Base-by-base conservation (phyloP, 2,888 invertebrate species). In the Nomada fucata region DNA sequence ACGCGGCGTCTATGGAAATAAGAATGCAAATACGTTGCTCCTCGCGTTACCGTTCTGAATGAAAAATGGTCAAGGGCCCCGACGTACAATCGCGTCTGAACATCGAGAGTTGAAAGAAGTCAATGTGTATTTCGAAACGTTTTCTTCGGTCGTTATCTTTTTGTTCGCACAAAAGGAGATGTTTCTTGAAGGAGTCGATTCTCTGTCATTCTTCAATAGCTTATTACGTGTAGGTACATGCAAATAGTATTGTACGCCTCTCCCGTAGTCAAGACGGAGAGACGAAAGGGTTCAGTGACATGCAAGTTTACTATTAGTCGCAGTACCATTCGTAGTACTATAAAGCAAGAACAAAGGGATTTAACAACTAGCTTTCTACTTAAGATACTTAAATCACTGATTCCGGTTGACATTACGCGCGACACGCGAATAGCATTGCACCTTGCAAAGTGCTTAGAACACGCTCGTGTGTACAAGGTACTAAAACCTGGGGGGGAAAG, bases 371-470 rank as follows among this genome's bases (percentile, higher is more conserved):
- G 36, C 36, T 36, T 36, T 36, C 36, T 36, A 36, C 26, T 55
- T 55, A 18, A 29, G 20, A 53, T 23, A 26, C 44, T 53, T 9
- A 64, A 73, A 13, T 42, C 53, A 64, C 36, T 36, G 59, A 52
- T 52, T n/a, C 53, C 67, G 64, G 29, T 87, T 84, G 89, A 86
- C 71, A 75, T 88, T 85, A 86, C 78, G 82, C 76, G 83, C n/a
- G 69, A 70, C 61, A 69, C 68, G 76, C 74, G 86, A 87, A 82
- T 83, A 67, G 60, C 70, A 76, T 86, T 88, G 86, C 82, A 89
- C 86, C 84, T 86, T 86, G 89, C 61, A 88, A 88, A 89, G 83
- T 76, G 71, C 77, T 79, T 63, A 74, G 83, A 76, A 78, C 87
- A 76, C 83, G 52, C 73, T 74, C 74, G 77, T 77, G 72, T 80